These are phyloP conservation scores for Campoletis sonorensis DNA, from an alignment of 1,140 invertebrate genomes.

Conservation along the genomic window DNA sequence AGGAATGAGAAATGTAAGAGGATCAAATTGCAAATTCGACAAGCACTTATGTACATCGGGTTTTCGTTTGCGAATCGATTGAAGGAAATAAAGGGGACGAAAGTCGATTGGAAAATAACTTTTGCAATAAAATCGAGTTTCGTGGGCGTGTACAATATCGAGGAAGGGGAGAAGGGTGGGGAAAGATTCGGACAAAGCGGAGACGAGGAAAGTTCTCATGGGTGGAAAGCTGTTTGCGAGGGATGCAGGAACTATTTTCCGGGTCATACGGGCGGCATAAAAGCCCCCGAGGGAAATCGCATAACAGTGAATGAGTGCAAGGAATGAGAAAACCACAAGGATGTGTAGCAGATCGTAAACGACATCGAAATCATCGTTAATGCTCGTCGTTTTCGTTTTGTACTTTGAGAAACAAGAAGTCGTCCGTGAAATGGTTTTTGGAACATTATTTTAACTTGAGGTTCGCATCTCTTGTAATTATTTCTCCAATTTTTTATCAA, in stretches of 20 bases:
- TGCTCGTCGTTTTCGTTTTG: neutral
- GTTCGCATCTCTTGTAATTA: too few species aligned
- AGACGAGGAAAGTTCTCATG: neutral
- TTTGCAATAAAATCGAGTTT: neutral
- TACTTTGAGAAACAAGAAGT: too few species aligned
- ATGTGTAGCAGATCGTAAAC: conserved; percentile 1
- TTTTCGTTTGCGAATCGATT: neutral
- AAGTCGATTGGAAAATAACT: conserved; percentile 17
- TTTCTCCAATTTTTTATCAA: too few species aligned
- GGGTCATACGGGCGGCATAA: conserved; percentile 36
- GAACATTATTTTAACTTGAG: too few species aligned
- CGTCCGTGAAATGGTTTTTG: too few species aligned
- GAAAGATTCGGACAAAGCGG: neutral
- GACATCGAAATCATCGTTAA: conserved; percentile 1
- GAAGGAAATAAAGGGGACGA: neutral
- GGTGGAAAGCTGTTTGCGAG: neutral
- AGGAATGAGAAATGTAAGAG: too few species aligned
- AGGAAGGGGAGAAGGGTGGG: too few species aligned
- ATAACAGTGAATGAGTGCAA: conserved; percentile 1
- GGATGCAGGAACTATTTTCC: neutral
- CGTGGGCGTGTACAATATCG: too few species aligned
- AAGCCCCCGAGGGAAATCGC: conserved; percentile 51
- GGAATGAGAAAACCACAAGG: neutral
- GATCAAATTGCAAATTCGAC: too few species aligned
- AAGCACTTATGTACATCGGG: too few species aligned